These are phyloP conservation scores for Oryzias celebensis DNA, from an alignment of 2,113 vertebrate genomes.

Conservation along the genomic window DNA sequence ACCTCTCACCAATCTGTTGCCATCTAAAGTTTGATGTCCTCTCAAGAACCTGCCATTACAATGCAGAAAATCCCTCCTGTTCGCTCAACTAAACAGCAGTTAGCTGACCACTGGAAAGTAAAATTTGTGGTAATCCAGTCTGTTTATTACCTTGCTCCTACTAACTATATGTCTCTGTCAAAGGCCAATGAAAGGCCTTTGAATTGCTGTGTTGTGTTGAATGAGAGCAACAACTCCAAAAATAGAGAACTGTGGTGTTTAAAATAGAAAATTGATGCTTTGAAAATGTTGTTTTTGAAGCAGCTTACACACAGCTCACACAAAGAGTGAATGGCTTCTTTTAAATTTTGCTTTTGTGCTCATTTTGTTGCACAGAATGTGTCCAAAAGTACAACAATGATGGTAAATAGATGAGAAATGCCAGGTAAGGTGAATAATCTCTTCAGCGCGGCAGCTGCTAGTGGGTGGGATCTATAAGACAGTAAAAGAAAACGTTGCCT, in stretches of 20 bases:
- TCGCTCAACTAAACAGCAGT: conserved; percentile 41
- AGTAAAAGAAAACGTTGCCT: too few relatives aligned
- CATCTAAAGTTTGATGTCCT: conserved; percentile 14
- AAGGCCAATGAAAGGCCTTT: conserved; percentile 5
- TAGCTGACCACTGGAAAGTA: conserved; percentile 33
- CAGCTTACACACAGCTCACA: neutral
- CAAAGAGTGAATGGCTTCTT: neutral
- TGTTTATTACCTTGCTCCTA: conserved; percentile 17
- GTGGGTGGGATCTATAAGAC: too few relatives aligned
- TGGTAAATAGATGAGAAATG: too few relatives aligned
- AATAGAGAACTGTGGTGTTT: conserved; percentile 4
- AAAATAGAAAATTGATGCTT: neutral
- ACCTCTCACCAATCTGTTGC: conserved; percentile 19
- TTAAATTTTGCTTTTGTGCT: neutral
- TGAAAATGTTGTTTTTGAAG: neutral
- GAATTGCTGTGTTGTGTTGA: conserved; percentile 21
- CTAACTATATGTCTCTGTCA: conserved; percentile 53
- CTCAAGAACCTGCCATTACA: conserved; percentile 8
- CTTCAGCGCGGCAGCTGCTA: too few relatives aligned
- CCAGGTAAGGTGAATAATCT: too few relatives aligned
- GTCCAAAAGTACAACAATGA: too few relatives aligned
- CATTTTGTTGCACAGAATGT: too few relatives aligned
- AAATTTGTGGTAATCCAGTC: conserved; percentile 17
- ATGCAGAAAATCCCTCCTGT: conserved; percentile 13
- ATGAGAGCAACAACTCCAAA: conserved; percentile 2